Base-by-base conservation (phyloP, 2,797 vertebrate species). In the Mormyrus proboscirostris region DNA sequence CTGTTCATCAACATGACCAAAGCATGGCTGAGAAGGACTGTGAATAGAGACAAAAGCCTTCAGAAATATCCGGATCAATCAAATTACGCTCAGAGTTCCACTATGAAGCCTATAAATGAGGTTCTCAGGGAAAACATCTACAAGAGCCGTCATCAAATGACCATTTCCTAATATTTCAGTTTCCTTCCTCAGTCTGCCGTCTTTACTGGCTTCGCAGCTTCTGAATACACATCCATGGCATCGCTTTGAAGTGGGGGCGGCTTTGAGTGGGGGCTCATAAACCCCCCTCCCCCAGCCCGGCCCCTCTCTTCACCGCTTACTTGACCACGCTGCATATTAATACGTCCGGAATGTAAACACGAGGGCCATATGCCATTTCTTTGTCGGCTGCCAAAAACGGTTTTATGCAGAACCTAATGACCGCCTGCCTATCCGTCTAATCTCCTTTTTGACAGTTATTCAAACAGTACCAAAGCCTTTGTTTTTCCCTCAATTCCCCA, bases 191-290 rank as follows among this genome's bases (percentile, higher is more conserved):
- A 25, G 9, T 84, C 9, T 51, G 44, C 44, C 9, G 1, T 49
- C 12, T 29, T 57, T 87, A 41, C 51, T 93, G 93, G 93, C 92
- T 92, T 92, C 94, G 93, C 92, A 93, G 84, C 9, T 89, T 84
- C 53, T 87, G 85, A 57, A 87, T 57, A 87, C 29, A 33, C 51
- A 44, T 57, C 84, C 69, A 49, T 41, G 33, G 88, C 14, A n/a
- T 55, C 7, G n/a, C 88, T 84, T 83, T 62, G 16, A 83, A 87
- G 33, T 87, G 85, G 49, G 22, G 53, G 6, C 1, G 50, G 53
- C 51, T 38, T 9, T 57, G 6, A 12, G 33, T 38, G 2, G 82
- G 8, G 6, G 76, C 9, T 85, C 49, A 16, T 53, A 51, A 86
- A 33, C 4, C 29, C 65, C 29, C 62, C 65, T 12, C 62, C 65